Conservation (phyloP, 1,140 invertebrate genomes). For the Heliothis subflexa region DNA sequence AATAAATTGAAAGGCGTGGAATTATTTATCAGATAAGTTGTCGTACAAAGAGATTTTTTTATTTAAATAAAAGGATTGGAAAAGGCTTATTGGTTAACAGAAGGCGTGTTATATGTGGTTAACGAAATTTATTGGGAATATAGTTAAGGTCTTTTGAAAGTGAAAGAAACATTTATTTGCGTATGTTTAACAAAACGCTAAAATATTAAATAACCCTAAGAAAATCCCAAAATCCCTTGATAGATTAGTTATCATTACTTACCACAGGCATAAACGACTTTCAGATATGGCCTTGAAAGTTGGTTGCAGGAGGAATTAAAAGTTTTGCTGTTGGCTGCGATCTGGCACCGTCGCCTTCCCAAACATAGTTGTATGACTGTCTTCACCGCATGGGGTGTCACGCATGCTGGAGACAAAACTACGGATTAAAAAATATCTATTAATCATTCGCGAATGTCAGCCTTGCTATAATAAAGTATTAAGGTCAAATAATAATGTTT, state of each 20-base stretch:
- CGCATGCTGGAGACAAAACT: conserved; percentile 89
- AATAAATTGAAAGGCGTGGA: background rate
- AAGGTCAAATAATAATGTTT: too few species aligned
- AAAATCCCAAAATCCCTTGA: background rate
- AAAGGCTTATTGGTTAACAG: too few species aligned
- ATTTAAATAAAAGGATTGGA: too few species aligned
- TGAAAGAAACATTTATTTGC: too few species aligned
- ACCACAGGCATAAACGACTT: conserved; percentile 96
- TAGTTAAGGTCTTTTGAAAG: background rate
- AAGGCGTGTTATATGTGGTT: too few species aligned
- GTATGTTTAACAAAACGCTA: too few species aligned
- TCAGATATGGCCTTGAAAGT: conserved; percentile 94
- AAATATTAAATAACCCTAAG: too few species aligned
- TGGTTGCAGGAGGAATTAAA: conserved; percentile 94
- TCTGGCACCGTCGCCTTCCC: conserved; percentile 92
- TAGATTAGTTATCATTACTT: conserved; percentile 46
- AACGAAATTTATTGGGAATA: too few species aligned
- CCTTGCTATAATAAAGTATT: background rate
- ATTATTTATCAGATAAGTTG: too few species aligned
- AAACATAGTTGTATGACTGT: conserved; percentile 96
- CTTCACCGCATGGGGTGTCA: conserved; percentile 93
- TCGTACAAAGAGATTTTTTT: too few species aligned
- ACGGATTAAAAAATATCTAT: conserved; percentile 17
- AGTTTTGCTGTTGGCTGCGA: conserved; percentile 92
- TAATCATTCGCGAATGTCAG: background rate